Base-by-base conservation (phyloP, 2,113 vertebrate species). In the Lasiurus borealis region DNA sequence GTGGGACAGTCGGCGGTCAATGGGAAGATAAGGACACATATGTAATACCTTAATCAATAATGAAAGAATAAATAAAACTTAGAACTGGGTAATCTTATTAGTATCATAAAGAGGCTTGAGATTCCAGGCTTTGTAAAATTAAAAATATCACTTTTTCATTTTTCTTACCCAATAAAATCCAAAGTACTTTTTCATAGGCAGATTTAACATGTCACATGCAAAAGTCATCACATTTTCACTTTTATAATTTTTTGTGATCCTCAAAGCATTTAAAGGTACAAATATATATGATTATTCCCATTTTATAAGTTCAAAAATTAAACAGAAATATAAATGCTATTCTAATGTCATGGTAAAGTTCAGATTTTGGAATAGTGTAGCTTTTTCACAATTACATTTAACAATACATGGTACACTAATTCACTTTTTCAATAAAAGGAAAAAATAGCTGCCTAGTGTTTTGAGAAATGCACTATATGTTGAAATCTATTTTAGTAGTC, bases 291-390 rank as follows among this genome's bases (percentile, higher is more conserved):
- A 57, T 86, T 71, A 23, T 46, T 31, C 0, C 16, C 10, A 25
- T 66, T 86, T 91, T 94, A 66, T 29, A 54, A 91, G 54, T 80
- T 44, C 25, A 78, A 69, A 80, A 91, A 66, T 64, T 81, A 72
- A 86, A 73, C 25, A 78, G 46, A 86, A 73, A 72, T 44, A 5
- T 66, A 73, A 91, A 25, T 54, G 34, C 54, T 46, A 81, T 81
- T 81, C 66, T 81, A 94, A 46, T 72, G 6, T 81, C 9, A 73
- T 85, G 66, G 34, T 34, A 66, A 91, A 44, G 6, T 86, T 85
- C 66, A 81, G 54, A 73, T 86, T 27, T 80, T 23, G 34, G 44
- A 73, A 66, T 12, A 66, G 34, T 54, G 6, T 46, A 81, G n/a
- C 14, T 73, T 73, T n/a, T 64, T 52, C 82, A 86, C 80, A 34